Evolutionary conservation across 1,140 invertebrate genomes (phyloP), one percentile per base, ranked within the genome.

Genomic region (Chelonus insularis): DNA sequence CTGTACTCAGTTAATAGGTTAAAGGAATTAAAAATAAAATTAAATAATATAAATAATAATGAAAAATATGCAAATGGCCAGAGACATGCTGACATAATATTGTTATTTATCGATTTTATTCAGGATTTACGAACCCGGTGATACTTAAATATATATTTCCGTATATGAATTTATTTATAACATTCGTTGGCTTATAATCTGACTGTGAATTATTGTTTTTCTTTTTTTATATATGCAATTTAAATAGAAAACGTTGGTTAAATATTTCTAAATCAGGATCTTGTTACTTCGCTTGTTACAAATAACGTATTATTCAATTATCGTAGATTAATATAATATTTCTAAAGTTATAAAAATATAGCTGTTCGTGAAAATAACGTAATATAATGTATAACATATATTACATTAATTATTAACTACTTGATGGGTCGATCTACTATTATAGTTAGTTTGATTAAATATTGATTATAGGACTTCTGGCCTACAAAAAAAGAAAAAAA

Each of bases 201-300:
- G 29, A 5, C 9, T 32, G 4, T 32, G 9, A 4, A 32, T 32
- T 32, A 9, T 32, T 32, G 9, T 32, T 32, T 32, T 32, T 32
- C 9, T 32, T 32, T 32, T 32, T 32, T 32, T 32, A 5, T 32
- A 5, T 4, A 32, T 32, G 4, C 29, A 32, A 32, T 32, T 29
- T 29, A 29, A 29, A 29, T 29, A 29, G 3, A 29, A 37, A 37
- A 37, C 36, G 4, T 37, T n/a, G 25, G 7, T 29, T 29, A 29
- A 29, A 29, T 29, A 29, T 29, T 29, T 14, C 74, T 90, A 95
- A 69, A 92, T 92, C 66, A 96, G 97, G 78, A 86, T 90, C 51
- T 84, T 84, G 55, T 87, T 88, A 64, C 78, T 56, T 39, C 52
- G 52, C 39, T 56, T 41, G 52, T 56, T 39, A 11, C 39, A 55